Evolutionary conservation across 2,888 invertebrate species (phyloP).

Genomic region (Arctia plantaginis): DNA sequence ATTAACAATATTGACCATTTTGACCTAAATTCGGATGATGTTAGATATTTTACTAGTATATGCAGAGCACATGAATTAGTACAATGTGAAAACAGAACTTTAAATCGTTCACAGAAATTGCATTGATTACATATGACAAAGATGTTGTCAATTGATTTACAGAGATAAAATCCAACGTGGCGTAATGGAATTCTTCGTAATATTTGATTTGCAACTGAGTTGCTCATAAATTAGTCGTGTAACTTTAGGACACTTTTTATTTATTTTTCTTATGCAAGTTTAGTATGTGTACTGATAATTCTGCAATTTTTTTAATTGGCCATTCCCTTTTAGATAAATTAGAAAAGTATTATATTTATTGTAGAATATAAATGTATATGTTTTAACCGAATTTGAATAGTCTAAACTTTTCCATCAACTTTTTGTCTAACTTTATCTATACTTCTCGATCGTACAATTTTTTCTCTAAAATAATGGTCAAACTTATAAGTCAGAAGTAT

Average conservation of each 20-base stretch:
- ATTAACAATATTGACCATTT: not conserved
- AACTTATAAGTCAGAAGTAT: not conserved
- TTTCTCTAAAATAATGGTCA: not conserved
- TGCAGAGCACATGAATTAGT: not conserved
- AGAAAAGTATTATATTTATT: not conserved
- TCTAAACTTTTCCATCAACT: not conserved
- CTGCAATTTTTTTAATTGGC: not conserved
- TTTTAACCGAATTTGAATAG: not conserved
- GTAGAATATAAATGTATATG: not conserved
- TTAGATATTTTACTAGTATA: not conserved
- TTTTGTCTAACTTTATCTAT: no score
- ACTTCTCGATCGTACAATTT: not conserved
- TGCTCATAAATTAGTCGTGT: not conserved
- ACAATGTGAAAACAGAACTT: not conserved
- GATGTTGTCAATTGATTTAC: slow-evolving; percentile 37
- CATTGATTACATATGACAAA: slow-evolving; percentile 31
- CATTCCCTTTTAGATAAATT: not conserved
- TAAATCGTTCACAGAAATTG: not conserved
- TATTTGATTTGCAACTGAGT: slow-evolving; percentile 27
- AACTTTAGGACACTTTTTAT: not conserved
- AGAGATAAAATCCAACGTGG: slow-evolving; percentile 24
- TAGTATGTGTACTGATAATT: not conserved
- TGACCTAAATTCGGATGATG: not conserved
- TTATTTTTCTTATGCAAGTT: not conserved
- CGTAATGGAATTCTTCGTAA: slow-evolving; percentile 33